phyloP scores from a whole-genome alignment of 2,888 invertebrate species.

The Conomelus anceps region DNA sequence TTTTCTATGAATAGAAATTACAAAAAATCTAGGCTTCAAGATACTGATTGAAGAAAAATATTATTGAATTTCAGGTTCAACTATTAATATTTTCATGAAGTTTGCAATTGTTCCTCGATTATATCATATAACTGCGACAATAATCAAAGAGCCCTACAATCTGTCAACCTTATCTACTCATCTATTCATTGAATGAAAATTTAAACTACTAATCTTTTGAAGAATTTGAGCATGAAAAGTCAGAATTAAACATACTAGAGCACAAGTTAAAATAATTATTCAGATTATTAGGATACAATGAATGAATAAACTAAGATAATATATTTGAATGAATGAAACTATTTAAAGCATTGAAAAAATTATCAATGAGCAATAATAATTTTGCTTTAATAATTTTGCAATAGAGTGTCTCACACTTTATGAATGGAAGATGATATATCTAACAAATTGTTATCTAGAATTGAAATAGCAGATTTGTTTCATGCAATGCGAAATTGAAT shows the following conservation, averaged over 20 bases:
- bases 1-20: neutral
- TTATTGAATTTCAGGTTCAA: neutral
- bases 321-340: neutral
- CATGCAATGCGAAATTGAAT: no score
- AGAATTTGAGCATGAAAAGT: neutral
- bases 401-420: neutral
- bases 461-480: neutral
- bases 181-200: neutral
- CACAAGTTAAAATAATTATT: neutral
- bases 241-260: neutral
- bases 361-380: neutral
- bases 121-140: neutral
- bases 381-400: neutral
- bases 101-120: neutral
- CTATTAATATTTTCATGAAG: neutral
- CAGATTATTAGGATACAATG: neutral
- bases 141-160: neutral
- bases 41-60: neutral
- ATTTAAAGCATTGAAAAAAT: neutral
- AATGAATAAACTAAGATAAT: neutral
- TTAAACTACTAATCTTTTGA: neutral
- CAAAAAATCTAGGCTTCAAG: neutral
- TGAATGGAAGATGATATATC: neutral
- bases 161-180: neutral
- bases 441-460: neutral